Evolutionary conservation across 2,797 vertebrate genomes (phyloP), one percentile per base, ranked within the genome.

Genomic region (Myiotriccus ornatus): DNA sequence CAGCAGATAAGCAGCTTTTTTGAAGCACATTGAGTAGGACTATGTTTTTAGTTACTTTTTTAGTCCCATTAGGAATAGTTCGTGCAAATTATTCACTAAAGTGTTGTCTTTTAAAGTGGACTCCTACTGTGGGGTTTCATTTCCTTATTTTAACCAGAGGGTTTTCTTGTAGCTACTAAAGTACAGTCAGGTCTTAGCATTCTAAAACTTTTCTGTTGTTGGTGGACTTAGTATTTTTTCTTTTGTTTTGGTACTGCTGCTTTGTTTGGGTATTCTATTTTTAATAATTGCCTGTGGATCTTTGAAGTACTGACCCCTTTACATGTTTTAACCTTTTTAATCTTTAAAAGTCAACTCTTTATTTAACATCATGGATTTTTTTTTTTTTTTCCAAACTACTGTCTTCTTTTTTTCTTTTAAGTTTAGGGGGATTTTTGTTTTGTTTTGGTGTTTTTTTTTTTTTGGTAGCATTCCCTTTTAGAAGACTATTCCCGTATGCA

Each of bases 181-280:
- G 6, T 18, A 6, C 10, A 88, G 20, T 28, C 0, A 65, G 41
- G 57, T 83, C 52, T 59, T 21, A 46, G 3, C 67, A 22, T 16
- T 65, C 74, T 67, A 50, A 65, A 83, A 50, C 10, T 14, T 70
- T 78, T 57, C 37, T 80, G 2, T 34, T 65, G 7, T 60, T 25
- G 8, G 6, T 46, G 8, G 10, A 19, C 69, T 60, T 12, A 23
- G 2, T 0, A 8, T 28, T 81, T 50, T 53, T 50, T 49, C 0
- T 56, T n/a, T 68, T n/a, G 2, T 10, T 53, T 77, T 59, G 5
- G 13, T 25, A 30, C 2, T n/a, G n/a, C 9, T 59, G 12, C 28
- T 84, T 73, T 12, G 1, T 50, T 80, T 69, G 7, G 1, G 2
- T 39, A 67, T 67, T 55, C 53, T 20, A 30, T 57, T 63, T 59